Base-by-base conservation (phyloP, 1,140 invertebrate species). In the Lycorma delicatula region DNA sequence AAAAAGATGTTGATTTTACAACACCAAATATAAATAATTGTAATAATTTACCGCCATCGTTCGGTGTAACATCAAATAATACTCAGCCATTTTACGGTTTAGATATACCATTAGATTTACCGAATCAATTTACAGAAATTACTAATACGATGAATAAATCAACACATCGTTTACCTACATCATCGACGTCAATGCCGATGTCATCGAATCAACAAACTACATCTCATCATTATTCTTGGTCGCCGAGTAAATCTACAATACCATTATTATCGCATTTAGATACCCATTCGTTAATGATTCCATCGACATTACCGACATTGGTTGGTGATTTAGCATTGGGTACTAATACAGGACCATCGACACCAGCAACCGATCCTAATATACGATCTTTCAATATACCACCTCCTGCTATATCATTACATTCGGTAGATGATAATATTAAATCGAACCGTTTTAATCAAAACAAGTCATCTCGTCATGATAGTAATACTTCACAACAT, bases 251-350 rank as follows among this genome's bases (percentile, higher is more conserved):
- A 59, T 36, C 47, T 6, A 55, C 56, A 23, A 41, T 63, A n/a
- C 61, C 55, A 20, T 56, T 64, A 28, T 29, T 63, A n/a, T 59
- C 67, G 20, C 54, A 65, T 51, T 53, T 65, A 18, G 62, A 65
- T 46, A 65, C 44, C 48, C 61, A 60, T 56, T 59, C 59, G 54
- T 54, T 67, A 46, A 53, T 64, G 25, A 64, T 67, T 16, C 68
- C 69, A 11, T 69, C 67, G 9, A 70, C 69, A 26, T 51, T 70
- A 23, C 70, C 70, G 1, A 70, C 70, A n/a, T 56, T 71, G 20
- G 63, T 70, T 44, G 68, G 70, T 20, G 70, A 71, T 62, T 58
- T 71, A 25, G 70, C 70, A 31, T 58, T 71, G 11, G 68, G 68
- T 25, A 68, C 68, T 9, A 63, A 62, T 54, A 60, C 55, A 6